These are phyloP conservation scores for Phasianus colchicus DNA, from an alignment of 2,113 vertebrate genomes.

Conservation along the genomic window DNA sequence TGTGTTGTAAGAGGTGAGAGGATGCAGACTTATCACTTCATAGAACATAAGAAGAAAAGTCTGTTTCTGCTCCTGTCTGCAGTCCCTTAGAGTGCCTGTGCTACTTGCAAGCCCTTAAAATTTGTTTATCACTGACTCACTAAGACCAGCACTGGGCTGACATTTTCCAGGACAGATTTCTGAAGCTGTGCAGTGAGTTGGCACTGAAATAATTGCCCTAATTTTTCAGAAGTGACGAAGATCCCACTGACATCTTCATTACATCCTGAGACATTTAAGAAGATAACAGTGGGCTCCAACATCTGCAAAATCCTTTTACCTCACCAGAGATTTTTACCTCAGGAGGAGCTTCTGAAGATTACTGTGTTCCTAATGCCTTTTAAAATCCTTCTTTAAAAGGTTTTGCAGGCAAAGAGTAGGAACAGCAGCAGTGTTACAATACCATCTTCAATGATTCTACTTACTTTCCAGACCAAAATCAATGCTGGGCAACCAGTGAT, in stretches of 20 bases:
- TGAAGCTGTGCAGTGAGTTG: slow-evolving; percentile 21
- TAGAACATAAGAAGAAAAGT: background rate
- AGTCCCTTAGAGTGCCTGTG: background rate
- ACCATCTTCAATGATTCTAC: background rate
- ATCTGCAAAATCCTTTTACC: slow-evolving; percentile 19
- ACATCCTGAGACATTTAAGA: background rate
- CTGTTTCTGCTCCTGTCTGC: background rate
- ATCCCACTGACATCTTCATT: slow-evolving; percentile 34
- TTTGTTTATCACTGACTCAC: slow-evolving; percentile 14
- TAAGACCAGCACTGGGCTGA: background rate
- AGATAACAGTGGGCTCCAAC: background rate
- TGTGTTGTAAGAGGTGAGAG: background rate
- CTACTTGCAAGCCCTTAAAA: background rate
- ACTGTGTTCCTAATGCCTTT: background rate
- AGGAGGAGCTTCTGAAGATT: slow-evolving; percentile 32
- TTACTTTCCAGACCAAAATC: background rate
- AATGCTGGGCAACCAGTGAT: background rate
- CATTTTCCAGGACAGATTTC: slow-evolving; percentile 33
- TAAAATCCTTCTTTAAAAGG: background rate
- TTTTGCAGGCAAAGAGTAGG: background rate
- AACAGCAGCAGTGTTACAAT: background rate
- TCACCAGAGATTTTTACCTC: background rate
- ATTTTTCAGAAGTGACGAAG: slow-evolving; percentile 6
- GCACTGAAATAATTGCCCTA: slow-evolving; percentile 41
- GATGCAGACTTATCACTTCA: background rate